Base-by-base conservation (phyloP, 1,140 invertebrate genomes). In the Drosophila bifasciata region DNA sequence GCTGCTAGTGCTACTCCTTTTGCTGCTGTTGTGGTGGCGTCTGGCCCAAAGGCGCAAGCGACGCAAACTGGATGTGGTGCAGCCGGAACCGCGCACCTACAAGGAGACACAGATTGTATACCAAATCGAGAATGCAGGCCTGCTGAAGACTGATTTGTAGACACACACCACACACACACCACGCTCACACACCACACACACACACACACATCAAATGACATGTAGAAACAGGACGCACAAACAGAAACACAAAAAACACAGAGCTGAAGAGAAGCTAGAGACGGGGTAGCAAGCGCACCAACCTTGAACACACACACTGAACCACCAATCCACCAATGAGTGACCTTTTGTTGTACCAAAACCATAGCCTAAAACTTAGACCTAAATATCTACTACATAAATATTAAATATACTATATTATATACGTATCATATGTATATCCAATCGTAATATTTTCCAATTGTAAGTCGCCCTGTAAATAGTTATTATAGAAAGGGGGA, bases 71-170 rank as follows among this genome's bases (percentile, higher is more conserved):
- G 91, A 93, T 90, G 92, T 96, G 90, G 95, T 97, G 28, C 93
- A 96, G 64, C 96, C 96, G 0, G 96, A 96, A 57, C 95, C 95
- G 1, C 94, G 95, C 81, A 95, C 95, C 11, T 97, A 97, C 91
- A 93, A 94, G 79, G 96, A 97, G 91, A 97, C 96, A 3, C 96
- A 97, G 91, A 94, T 97, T 78, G 95, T 96, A 91, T 95, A 96
- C 72, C 95, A 96, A 85, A 95, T 96, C 50, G 96, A 97, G 92
- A 95, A 95, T 83, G 95, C 96, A 8, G 95, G 96, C 89, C 94
- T 96, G 19, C 92, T 97, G 25, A 96, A 95, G 19, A 96, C 95
- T 49, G 95, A 96, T 91, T 94, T 96, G 91, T 96, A 89, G 86
- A 69, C 25, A 48, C 19, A 63, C 44, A 48, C 41, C 44, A 48